phyloP scores from a whole-genome alignment of 2,888 invertebrate genomes.

The Crematogaster levior region DNA sequence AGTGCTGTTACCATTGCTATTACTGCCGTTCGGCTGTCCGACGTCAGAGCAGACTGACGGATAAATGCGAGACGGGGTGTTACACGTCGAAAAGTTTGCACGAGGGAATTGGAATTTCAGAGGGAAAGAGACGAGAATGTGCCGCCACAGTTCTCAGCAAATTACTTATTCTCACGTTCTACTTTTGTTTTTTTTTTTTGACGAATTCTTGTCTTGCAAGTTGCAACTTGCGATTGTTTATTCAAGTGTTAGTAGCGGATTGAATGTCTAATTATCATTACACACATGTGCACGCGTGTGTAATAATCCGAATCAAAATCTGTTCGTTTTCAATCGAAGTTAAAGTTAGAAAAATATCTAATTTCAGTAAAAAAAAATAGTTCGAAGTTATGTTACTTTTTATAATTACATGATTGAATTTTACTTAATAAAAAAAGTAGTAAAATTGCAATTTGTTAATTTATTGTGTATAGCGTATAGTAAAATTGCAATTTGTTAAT shows the following conservation, averaged over 20 bases:
- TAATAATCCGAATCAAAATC: not conserved
- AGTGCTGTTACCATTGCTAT: not conserved
- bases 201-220: not conserved
- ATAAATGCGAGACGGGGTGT: slow-evolving; percentile 40
- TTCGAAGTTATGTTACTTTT: not conserved
- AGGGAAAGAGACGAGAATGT: not conserved
- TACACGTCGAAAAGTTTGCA: slow-evolving; percentile 50
- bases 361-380: not conserved
- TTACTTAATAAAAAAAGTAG: not conserved
- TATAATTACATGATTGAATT: not conserved
- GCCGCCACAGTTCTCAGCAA: slow-evolving; percentile 19
- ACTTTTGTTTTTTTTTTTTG: not conserved
- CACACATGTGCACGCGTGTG: too few species aligned
- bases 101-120: slow-evolving; percentile 46
- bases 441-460: not conserved
- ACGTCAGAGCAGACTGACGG: slow-evolving; percentile 35
- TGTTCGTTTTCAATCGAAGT: not conserved
- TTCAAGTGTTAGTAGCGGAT: not conserved
- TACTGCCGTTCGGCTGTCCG: slow-evolving; percentile 28
- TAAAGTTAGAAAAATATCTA: not conserved
- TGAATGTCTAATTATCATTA: slow-evolving; percentile 4
- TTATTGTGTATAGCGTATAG: not conserved
- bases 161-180: slow-evolving; percentile 37
- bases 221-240: slow-evolving; percentile 11
- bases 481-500: not conserved